Evolutionary conservation across 2,888 invertebrate genomes (phyloP).

Genomic region (Pocota personata): DNA sequence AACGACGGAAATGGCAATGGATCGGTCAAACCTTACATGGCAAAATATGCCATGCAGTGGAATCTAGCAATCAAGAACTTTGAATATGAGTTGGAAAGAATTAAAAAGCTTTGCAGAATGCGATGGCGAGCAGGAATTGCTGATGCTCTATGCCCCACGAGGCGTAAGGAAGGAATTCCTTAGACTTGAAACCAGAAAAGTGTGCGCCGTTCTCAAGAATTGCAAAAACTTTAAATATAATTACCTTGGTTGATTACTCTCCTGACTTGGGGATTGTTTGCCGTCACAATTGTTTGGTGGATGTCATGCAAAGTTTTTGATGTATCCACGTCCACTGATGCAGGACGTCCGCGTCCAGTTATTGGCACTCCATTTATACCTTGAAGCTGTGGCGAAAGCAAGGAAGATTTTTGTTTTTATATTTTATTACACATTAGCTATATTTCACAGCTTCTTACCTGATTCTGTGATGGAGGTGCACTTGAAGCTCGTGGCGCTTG

Average conservation of each 20-base stretch:
- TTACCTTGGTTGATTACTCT: constrained; percentile 82
- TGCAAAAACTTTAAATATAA: neutral
- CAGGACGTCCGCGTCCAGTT: constrained; percentile 86
- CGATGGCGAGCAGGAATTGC: no score
- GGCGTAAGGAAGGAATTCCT: no score
- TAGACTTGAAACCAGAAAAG: no score
- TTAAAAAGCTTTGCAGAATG: no score
- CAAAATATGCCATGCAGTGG: no score
- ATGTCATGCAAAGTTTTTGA: constrained; percentile 79
- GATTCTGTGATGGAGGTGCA: constrained; percentile 89
- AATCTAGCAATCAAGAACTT: no score
- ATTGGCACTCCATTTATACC: constrained; percentile 82
- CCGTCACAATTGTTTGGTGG: constrained; percentile 81
- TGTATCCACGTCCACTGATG: constrained; percentile 85
- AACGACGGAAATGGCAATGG: no score
- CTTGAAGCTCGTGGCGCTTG: constrained; percentile 92
- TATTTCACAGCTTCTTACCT: constrained; percentile 76
- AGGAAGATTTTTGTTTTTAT: neutral
- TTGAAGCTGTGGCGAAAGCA: constrained; percentile 79
- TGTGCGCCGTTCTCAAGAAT: no score
- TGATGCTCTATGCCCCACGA: no score
- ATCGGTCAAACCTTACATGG: no score
- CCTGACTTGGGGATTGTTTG: constrained; percentile 78
- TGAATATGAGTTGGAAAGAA: no score
- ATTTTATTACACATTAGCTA: neutral